Evolutionary conservation across 64 coral and sea anemone genomes (phyloP), one percentile per base, ranked within the genome.

Genomic region (Porites australiensis): DNA sequence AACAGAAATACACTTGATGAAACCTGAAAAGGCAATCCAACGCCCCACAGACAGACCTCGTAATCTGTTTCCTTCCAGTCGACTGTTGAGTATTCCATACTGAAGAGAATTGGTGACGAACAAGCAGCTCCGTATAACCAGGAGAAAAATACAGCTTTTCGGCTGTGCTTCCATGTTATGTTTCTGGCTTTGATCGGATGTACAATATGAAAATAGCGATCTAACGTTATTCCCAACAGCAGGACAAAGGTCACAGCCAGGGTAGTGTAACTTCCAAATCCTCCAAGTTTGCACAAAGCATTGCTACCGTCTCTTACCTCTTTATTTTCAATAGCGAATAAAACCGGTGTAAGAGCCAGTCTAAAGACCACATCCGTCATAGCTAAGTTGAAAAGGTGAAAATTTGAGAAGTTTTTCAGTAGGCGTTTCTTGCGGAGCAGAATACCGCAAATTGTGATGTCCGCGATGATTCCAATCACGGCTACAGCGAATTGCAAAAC

Each of bases 131-230:
- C 50, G 50, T 78, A 78, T 2, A 78, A 9, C 75, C 75, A 78
- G 9, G 75, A 78, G 21, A 78, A 54, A 23, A 78, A 12, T 16
- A 78, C 50, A 1, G 10, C 75, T 55, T 57, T 78, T 55, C 75
- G 49, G 10, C 75, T 78, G 50, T 78, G 75, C 22, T 57, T 78
- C 75, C 75, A 78, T 3, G 75, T 78, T 7, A 78, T 78, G 18
- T 55, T 22, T 19, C 75, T 78, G 6, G 75, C 75, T 37, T 57
- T 78, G 11, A 78, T 27, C 7, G 75, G 75, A 23, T 27, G 75
- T 5, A 78, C 75, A 78, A 78, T 78, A 10, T 78, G 75, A 11
- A 78, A 50, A 78, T 58, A 78, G 18, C 75, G 75, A 78, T 78
- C 75, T 12, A 78, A 78, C 54, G 75, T 51, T 21, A 78, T 78